These are phyloP conservation scores for Pterostichus niger DNA, from an alignment of 2,888 invertebrate species.

Conservation along the genomic window DNA sequence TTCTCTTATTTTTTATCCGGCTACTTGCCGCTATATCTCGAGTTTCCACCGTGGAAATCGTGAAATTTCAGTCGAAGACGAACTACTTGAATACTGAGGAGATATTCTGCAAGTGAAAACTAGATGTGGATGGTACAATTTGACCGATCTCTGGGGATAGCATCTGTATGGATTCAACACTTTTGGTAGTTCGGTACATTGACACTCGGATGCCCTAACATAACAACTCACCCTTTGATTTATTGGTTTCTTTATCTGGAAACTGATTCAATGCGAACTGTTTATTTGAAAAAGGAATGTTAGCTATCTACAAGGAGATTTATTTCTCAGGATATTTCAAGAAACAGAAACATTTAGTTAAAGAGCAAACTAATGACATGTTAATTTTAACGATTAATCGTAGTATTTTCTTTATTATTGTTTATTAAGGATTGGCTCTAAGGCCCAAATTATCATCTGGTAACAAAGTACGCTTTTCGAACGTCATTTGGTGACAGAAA, in stretches of 20 bases:
- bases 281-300: background rate
- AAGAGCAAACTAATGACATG: too few species aligned
- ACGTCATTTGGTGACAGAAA: too few species aligned
- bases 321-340: too few species aligned
- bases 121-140: background rate
- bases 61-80: background rate
- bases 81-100: background rate
- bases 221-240: constrained; percentile 24
- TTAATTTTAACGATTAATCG: too few species aligned
- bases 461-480: too few species aligned
- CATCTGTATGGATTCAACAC: constrained; percentile 4
- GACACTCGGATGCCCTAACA: constrained; percentile 28
- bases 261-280: constrained; percentile 21
- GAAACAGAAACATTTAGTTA: too few species aligned
- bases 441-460: too few species aligned
- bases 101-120: background rate
- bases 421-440: too few species aligned
- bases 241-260: constrained; percentile 24
- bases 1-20: constrained; percentile 73
- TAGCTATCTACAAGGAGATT: too few species aligned
- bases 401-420: too few species aligned
- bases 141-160: background rate
- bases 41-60: constrained; percentile 68
- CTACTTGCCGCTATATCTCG: constrained; percentile 72
- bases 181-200: constrained; percentile 14